Percentiles rank a stretch among this genome's conserved stretches.
Conservation (phyloP, 2,888 invertebrate species). For the Quadroppia sp. region DNA sequence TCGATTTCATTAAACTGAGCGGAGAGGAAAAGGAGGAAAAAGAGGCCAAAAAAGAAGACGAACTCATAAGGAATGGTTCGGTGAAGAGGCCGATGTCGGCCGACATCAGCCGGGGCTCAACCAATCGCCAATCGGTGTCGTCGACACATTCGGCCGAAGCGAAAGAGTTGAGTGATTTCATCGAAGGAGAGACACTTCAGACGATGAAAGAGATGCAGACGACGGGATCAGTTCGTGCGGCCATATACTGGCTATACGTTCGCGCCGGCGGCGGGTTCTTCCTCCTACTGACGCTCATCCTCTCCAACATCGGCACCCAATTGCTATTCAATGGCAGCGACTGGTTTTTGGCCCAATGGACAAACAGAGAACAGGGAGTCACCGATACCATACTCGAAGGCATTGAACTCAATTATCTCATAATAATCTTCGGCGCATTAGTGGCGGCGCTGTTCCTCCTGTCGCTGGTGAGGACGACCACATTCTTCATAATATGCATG, state of each 20-base stretch:
- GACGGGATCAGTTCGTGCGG: conserved; percentile 31
- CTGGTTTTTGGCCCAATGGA: conserved; percentile 45
- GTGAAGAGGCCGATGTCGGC: background rate
- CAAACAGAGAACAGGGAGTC: conserved; percentile 39
- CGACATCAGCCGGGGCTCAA: background rate
- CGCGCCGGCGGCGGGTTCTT: conserved; percentile 37
- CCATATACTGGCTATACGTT: conserved; percentile 42
- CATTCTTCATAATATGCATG: conserved; percentile 48
- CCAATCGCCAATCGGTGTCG: conserved; percentile 1
- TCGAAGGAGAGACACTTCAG: conserved; percentile 40
- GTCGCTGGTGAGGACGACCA: conserved; percentile 45
- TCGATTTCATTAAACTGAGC: conserved; percentile 39
- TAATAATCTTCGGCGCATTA: conserved; percentile 43
- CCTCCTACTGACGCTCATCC: background rate
- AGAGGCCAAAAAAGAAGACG: background rate
- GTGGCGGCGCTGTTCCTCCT: conserved; percentile 44
- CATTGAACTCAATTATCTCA: conserved; percentile 4
- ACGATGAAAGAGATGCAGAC: conserved; percentile 5
- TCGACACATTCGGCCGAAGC: conserved; percentile 29
- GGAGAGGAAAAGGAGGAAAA: conserved; percentile 30
- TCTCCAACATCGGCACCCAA: conserved; percentile 39
- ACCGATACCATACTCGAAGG: conserved; percentile 7
- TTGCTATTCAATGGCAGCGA: conserved; percentile 44
- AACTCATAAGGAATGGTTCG: background rate
- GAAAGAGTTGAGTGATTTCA: conserved; percentile 25